Base-by-base conservation (phyloP, 2,888 invertebrate genomes). In the Monoplex corrugatus region DNA sequence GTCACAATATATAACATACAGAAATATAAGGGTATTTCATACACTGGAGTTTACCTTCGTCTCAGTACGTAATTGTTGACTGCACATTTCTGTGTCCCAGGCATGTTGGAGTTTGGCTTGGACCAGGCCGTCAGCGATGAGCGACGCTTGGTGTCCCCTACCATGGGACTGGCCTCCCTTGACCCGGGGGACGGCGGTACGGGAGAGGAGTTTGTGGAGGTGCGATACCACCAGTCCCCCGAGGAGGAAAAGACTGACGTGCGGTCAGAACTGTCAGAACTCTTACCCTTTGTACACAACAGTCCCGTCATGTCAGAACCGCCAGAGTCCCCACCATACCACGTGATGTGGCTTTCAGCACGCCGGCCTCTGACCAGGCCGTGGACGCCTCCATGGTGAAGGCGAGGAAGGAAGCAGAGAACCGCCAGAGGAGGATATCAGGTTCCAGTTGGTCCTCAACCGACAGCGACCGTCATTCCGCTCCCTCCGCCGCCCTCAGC, bases 31-130 rank as follows among this genome's bases (percentile, higher is more conserved):
- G n/a, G n/a, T n/a, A n/a, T n/a, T n/a, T n/a, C n/a, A n/a, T n/a
- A n/a, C n/a, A n/a, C n/a, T n/a, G n/a, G n/a, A n/a, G n/a, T n/a
- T n/a, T n/a, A n/a, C n/a, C n/a, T n/a, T n/a, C n/a, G n/a, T n/a
- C n/a, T n/a, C n/a, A 13, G 50, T 13, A 50, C 8, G 50, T 50
- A 8, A 50, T 50, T 13, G 50, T 50, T 50, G 50, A 50, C 10
- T 8, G 63, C 23, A 16, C 13, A n/a, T 63, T 63, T 63, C 23
- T 3, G 3, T 63, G 63, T 63, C 19, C 16, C 91, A 96, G 96
- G 97, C 83, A 97, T 98, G 96, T 97, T 99, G 92, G 98, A 98
- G 95, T 97, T 97, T 94, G 99, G 99, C 1, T 97, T 99, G 78
- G 96, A 97, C 91, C 97, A 98, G 95, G 97, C 98, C 86, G 98